phyloP scores from a whole-genome alignment of 2,888 invertebrate genomes.

The Parnassius mnemosyne region DNA sequence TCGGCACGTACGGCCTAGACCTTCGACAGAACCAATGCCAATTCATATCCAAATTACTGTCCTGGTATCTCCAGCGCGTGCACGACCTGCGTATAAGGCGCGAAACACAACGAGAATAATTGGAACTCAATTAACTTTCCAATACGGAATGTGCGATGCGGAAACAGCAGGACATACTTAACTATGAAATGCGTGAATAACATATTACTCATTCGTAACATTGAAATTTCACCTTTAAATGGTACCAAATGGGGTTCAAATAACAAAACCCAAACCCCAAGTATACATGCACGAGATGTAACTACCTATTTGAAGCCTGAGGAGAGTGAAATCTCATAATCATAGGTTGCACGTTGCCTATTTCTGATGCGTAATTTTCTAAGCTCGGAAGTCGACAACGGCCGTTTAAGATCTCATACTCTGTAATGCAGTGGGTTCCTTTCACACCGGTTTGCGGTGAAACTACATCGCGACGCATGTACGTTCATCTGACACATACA shows the following conservation, averaged over 20 bases:
- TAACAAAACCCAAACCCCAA: not conserved
- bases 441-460: conserved; percentile 25
- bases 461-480: conserved; percentile 6
- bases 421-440: conserved; percentile 16
- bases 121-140: conserved; percentile 24
- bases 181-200: conserved; percentile 9
- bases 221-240: not conserved
- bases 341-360: conserved; percentile 18
- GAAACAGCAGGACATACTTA: conserved; percentile 18
- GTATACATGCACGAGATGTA: not conserved
- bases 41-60: conserved; percentile 19
- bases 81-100: conserved; percentile 8
- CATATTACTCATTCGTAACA: conserved; percentile 1
- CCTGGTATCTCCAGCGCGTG: not conserved
- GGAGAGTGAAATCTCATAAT: conserved; percentile 15
- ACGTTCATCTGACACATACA: conserved; percentile 8
- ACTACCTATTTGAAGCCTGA: conserved; percentile 7
- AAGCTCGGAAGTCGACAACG: conserved; percentile 29
- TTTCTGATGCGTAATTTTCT: conserved; percentile 35
- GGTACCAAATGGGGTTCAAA: not conserved
- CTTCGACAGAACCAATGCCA: conserved; percentile 9
- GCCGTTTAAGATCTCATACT: conserved; percentile 14
- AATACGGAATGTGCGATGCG: conserved; percentile 5
- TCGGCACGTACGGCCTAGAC: conserved; percentile 19
- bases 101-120: conserved; percentile 17